phyloP scores from a whole-genome alignment of 2,888 invertebrate species.

The Rugalucina vietnamica region DNA sequence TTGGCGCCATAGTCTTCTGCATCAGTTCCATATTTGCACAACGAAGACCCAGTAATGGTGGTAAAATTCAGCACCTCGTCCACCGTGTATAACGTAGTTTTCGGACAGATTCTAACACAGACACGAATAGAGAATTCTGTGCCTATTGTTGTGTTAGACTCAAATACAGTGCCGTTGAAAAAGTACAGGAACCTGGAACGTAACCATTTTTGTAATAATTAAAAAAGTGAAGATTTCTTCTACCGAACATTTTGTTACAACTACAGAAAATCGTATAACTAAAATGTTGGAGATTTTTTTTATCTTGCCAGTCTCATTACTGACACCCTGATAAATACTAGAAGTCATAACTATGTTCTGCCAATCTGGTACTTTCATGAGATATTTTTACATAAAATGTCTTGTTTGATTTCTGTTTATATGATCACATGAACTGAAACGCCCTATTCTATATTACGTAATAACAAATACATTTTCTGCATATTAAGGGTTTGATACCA shows the following conservation, averaged over 20 bases:
- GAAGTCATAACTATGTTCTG: too few relatives aligned
- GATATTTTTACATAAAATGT: too few relatives aligned
- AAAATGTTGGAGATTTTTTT: too few relatives aligned
- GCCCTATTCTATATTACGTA: too few relatives aligned
- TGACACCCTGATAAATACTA: too few relatives aligned
- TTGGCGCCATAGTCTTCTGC: conserved; percentile 63
- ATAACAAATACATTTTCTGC: too few relatives aligned
- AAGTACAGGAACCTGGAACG: conserved; percentile 68
- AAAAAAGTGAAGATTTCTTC: not conserved
- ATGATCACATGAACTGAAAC: too few relatives aligned
- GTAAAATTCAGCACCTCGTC: conserved; percentile 90
- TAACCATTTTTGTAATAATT: not conserved
- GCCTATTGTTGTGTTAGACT: not conserved
- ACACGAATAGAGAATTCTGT: conserved; percentile 88
- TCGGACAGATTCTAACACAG: conserved; percentile 94
- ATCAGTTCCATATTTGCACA: conserved; percentile 87
- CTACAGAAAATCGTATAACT: too few relatives aligned
- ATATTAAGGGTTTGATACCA: too few relatives aligned
- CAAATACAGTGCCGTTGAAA: conserved; percentile 59
- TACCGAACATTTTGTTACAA: not conserved
- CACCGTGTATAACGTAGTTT: conserved; percentile 86
- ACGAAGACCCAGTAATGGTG: conserved; percentile 88
- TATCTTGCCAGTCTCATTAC: too few relatives aligned
- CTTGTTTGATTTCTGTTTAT: too few relatives aligned
- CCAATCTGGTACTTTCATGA: too few relatives aligned